Base-by-base conservation (phyloP, 1,140 invertebrate genomes). In the Lutraria rhynchaena region DNA sequence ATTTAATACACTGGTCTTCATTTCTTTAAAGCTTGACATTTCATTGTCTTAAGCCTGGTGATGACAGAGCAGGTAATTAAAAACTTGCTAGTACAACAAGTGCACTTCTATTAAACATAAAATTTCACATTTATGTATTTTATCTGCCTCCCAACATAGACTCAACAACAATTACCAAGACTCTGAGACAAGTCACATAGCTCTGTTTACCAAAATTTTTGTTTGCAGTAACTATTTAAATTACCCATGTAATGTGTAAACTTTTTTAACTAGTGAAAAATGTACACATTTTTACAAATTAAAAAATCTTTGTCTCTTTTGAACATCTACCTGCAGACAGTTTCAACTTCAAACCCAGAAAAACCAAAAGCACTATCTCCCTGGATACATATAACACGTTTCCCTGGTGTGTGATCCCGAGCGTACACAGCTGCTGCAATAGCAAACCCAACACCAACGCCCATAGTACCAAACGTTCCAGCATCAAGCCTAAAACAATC, bases 331-430 rank as follows among this genome's bases (percentile, higher is more conserved):
- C 95, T 94, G 87, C 96, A 95, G 94, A 98, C 97, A 0, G 98
- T 99, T 93, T 99, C 98, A 29, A 99, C 94, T 94, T 99, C 98
- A 97, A 99, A 98, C 67, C 96, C 98, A 74, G 97, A 98, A 93
- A 99, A 99, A 3, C 98, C 98, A 93, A 99, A 99, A 11, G 98
- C 98, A 75, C 96, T 98, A 91, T 99, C 98, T 0, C 98, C 98
- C 93, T 98, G 96, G 0, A 98, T 95, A 85, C 94, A 95, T 46
- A 99, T 93, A 0, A 99, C 97, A 87, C 95, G 93, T 90, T 98
- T 98, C 0, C 93, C 92, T 0, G 97, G 96, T 19, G 94, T 94
- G 92, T 96, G 93, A 87, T 98, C 95, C 84, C 95, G 95, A 89
- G 96, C 98, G 92, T 95, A 98, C 75, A 99, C 93, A 7, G 97